Evolutionary conservation across 2,797 vertebrate species (phyloP).

Genomic region (Lacerta agilis): DNA sequence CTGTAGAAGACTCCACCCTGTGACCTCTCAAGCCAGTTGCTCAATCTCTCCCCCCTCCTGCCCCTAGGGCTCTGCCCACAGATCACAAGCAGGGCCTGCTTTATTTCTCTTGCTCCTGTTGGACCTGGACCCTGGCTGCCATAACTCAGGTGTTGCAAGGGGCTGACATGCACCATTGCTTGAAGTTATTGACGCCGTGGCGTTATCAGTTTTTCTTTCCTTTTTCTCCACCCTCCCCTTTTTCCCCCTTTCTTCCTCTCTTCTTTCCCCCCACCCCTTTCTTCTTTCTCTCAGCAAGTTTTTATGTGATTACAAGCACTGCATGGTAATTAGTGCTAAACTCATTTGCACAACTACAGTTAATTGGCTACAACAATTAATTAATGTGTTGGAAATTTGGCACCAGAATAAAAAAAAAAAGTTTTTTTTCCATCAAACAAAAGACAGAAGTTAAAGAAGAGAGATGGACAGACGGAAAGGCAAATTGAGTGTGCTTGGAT

Average conservation of each 20-base stretch:
- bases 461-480: constrained; percentile 42
- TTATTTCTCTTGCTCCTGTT: neutral
- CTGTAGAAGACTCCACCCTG: neutral
- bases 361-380: constrained; percentile 99
- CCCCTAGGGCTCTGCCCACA: neutral
- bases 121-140: neutral
- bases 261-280: constrained; percentile 11
- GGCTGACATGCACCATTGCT: neutral
- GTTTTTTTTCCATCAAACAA: constrained; percentile 79
- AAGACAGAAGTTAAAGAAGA: constrained; percentile 50
- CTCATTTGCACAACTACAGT: constrained; percentile 98
- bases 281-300: constrained; percentile 81
- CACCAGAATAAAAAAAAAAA: constrained; percentile 81
- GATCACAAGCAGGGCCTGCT: neutral
- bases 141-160: neutral
- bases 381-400: constrained; percentile 99
- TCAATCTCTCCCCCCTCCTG: too few relatives aligned
- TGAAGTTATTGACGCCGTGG: constrained; percentile 8
- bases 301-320: constrained; percentile 89
- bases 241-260: constrained; percentile 31
- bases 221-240: neutral
- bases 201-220: neutral
- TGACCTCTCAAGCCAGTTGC: neutral
- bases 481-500: constrained; percentile 26
- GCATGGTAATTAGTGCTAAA: constrained; percentile 98